Evolutionary conservation across 2,888 invertebrate genomes (phyloP), one percentile per base, ranked within the genome.

Genomic region (Leptinotarsa haldemani): DNA sequence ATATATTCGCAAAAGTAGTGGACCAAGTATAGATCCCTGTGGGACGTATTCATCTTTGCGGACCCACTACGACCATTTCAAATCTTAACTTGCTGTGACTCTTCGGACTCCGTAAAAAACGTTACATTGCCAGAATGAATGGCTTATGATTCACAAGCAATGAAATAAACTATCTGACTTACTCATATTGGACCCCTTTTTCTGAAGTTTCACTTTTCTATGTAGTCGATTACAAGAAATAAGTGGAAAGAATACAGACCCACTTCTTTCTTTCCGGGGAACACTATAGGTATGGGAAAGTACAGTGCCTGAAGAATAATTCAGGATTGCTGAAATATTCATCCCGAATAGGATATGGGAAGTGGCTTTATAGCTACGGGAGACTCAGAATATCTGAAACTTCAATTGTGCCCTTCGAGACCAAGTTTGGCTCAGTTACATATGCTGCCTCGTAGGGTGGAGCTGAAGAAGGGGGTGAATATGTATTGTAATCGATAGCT

Each of bases 301-400:
- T 61, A 30, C n/a, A 61, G 7, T n/a, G 13, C n/a, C n/a, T 50
- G 58, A 61, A 73, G 69, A 69, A 73, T 73, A 67, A 73, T 73
- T 73, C 69, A 69, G 20, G 73, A 69, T 58, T 69, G 66, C 65
- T 73, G 65, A 73, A 73, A 69, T 69, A 73, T 73, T 73, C 61
- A 73, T 70, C 46, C 22, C 9, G 61, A 56, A 56, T 22, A 66
- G 66, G 64, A 69, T 69, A 69, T 65, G 61, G 58, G 66, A 61
- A 30, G 65, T 56, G 65, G 69, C 61, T 73, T 73, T 73, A 73
- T n/a, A 61, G 69, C 61, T 65, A 73, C 73, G n/a, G 30, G 65
- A 73, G 65, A 58, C 69, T 47, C 73, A 16, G 61, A 73, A 69
- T 65, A 65, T 65, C 69, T 73, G 65, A 69, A 73, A 73, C 64